phyloP scores from a whole-genome alignment of 2,888 invertebrate species.

The Tenthredo scrophulariae region DNA sequence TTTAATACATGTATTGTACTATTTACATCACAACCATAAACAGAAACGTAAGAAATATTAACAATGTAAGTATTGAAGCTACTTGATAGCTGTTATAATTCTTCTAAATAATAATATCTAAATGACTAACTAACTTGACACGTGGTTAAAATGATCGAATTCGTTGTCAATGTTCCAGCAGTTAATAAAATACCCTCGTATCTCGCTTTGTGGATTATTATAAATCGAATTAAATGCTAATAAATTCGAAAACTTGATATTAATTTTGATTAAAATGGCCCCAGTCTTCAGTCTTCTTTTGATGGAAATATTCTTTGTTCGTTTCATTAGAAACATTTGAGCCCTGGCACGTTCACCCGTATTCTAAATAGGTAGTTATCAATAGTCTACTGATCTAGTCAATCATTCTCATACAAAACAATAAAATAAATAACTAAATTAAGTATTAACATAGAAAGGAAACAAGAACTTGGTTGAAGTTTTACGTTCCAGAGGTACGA shows the following conservation, averaged over 20 bases:
- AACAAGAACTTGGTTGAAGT: conserved; percentile 9
- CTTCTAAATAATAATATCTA: conserved; percentile 10
- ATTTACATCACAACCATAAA: conserved; percentile 72
- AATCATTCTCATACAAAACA: conserved; percentile 22
- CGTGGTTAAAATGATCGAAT: conserved; percentile 49
- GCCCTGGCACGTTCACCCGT: conserved; percentile 61
- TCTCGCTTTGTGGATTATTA: conserved; percentile 53
- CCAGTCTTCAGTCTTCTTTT: conserved; percentile 75
- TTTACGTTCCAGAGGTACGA: conserved; percentile 11
- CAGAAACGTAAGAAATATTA: conserved; percentile 62
- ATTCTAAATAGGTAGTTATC: conserved; percentile 2
- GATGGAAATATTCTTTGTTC: conserved; percentile 53
- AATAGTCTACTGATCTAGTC: conserved; percentile 2
- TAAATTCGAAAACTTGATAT: conserved; percentile 46
- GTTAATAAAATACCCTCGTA: conserved; percentile 1
- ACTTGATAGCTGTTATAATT: conserved; percentile 24
- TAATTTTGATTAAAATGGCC: conserved; percentile 67
- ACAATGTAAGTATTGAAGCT: conserved; percentile 29
- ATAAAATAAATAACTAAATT: conserved; percentile 32
- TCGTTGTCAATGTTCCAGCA: conserved; percentile 39
- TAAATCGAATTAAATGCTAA: conserved; percentile 56
- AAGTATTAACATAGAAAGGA: conserved; percentile 32
- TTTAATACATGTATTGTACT: conserved; percentile 50
- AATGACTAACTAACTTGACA: conserved; percentile 43
- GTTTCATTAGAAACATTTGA: conserved; percentile 68